Evolutionary conservation across 2,888 invertebrate genomes (phyloP), one percentile per base, ranked within the genome.

Genomic region (Eristalinus aeneus): DNA sequence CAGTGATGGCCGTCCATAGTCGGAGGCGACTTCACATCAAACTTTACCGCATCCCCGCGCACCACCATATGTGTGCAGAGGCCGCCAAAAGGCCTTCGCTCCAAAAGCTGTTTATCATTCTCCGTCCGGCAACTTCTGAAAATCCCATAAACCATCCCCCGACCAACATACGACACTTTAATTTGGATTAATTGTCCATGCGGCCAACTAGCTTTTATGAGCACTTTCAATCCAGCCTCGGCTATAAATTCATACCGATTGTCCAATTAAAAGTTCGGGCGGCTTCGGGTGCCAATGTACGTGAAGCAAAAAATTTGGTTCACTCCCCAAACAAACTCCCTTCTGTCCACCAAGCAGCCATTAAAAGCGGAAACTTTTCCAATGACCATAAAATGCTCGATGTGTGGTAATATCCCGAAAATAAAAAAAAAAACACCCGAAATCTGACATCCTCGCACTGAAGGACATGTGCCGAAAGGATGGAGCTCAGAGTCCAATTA

Each of bases 351-450:
- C 23, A 71, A 71, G 32, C 78, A 65, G 46, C 73, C 63, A 80
- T 80, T 68, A 80, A 79, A 80, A 56, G 73, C 65, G 58, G 27
- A 79, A 79, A 79, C 72, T 80, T 80, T 80, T 56, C 79, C 79
- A 73, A 80, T 80, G 79, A 80, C 79, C 63, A 80, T 74, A 67
- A 67, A 73, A 67, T 73, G 67, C 67, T 79, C 79, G 72, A 72
- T 65, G 79, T 79, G 79, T 72, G 65, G 63, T 60, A 65, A 74
- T 74, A 65, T 31, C 39, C 27, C 16, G 10, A 8, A 60, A 68
- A 53, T 53, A 46, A 68, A 60, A 60, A 46, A 11, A 46, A 12
- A 16, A 20, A 1, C 8, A 16, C 2, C 9, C 16, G 23, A n/a
- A 23, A 60, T 8, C 27, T 16, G 46, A 53, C 58, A 64, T 53